A percentile compares a stretch with the other conserved stretches of the same genome.
These are phyloP conservation scores for Taxidea taxus DNA, from an alignment of 2,113 vertebrate species.

Conservation along the genomic window DNA sequence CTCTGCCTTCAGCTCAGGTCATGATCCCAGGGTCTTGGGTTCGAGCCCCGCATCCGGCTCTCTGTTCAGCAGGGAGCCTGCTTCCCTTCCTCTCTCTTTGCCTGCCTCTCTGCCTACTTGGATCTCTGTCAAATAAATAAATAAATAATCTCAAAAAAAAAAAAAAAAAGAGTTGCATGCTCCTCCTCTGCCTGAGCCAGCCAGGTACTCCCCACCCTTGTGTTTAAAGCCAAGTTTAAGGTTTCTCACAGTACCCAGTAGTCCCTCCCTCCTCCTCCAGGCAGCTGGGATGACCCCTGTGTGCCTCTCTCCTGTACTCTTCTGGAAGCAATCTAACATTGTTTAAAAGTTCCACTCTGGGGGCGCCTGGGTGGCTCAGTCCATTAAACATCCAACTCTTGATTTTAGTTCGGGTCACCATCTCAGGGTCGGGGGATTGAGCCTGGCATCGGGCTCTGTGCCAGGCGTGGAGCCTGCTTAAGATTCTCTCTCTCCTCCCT, in stretches of 20 bases:
- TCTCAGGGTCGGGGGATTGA: background rate
- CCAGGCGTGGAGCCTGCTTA: background rate
- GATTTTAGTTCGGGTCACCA: background rate
- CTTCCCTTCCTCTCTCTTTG: too few relatives aligned
- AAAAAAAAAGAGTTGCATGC: background rate
- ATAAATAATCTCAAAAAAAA: too few relatives aligned
- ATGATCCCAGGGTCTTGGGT: too few relatives aligned
- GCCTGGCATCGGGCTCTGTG: background rate
- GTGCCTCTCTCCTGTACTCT: background rate
- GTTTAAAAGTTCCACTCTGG: background rate
- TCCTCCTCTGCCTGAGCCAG: background rate
- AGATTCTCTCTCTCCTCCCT: background rate
- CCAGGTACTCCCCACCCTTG: too few relatives aligned
- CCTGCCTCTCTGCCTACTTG: too few relatives aligned
- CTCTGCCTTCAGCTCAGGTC: too few relatives aligned
- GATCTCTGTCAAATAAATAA: too few relatives aligned
- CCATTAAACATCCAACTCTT: background rate
- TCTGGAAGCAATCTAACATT: background rate
- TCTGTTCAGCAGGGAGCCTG: too few relatives aligned
- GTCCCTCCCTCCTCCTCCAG: background rate
- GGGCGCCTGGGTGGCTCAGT: background rate
- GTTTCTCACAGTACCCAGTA: fast-evolving
- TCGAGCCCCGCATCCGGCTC: too few relatives aligned
- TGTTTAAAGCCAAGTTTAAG: background rate
- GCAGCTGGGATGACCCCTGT: background rate